Percentiles rank a stretch among this genome's conserved stretches.
Conservation (phyloP, 2,113 vertebrate genomes). For the Cyanistes caeruleus region DNA sequence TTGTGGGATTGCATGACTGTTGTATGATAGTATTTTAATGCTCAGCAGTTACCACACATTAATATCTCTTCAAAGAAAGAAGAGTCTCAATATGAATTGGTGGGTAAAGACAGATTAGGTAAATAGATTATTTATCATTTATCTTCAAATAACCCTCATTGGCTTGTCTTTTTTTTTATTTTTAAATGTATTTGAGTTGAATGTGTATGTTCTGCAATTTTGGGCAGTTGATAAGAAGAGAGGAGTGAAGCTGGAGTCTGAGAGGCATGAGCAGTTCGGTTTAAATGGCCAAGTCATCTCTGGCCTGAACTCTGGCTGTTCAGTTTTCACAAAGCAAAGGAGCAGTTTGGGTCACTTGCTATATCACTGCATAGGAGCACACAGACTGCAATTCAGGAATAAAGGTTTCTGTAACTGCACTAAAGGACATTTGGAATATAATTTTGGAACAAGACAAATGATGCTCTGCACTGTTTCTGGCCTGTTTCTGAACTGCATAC, state of each 20-base stretch:
- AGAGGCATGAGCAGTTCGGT: neutral
- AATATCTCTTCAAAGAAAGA: neutral
- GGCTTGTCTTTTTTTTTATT: neutral
- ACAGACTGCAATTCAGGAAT: neutral
- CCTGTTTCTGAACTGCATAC: neutral
- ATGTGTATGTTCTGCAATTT: neutral
- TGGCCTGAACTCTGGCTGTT: neutral
- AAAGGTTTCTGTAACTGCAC: neutral
- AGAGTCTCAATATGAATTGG: neutral
- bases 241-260: neutral
- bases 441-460: neutral
- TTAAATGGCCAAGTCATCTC: neutral
- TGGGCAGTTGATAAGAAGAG: neutral
- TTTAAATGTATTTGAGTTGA: neutral
- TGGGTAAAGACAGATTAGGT: neutral
- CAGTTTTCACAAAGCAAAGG: neutral
- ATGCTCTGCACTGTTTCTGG: neutral
- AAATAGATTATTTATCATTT: neutral
- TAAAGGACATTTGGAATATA: neutral
- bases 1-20: neutral
- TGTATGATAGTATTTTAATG: neutral
- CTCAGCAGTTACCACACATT: neutral
- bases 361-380: neutral
- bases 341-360: neutral
- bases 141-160: neutral